Percentiles rank a stretch among this genome's conserved stretches.
Evolutionary conservation across 2,888 invertebrate genomes (phyloP).

Genomic region (Hirtodrosophila trivittata): DNA sequence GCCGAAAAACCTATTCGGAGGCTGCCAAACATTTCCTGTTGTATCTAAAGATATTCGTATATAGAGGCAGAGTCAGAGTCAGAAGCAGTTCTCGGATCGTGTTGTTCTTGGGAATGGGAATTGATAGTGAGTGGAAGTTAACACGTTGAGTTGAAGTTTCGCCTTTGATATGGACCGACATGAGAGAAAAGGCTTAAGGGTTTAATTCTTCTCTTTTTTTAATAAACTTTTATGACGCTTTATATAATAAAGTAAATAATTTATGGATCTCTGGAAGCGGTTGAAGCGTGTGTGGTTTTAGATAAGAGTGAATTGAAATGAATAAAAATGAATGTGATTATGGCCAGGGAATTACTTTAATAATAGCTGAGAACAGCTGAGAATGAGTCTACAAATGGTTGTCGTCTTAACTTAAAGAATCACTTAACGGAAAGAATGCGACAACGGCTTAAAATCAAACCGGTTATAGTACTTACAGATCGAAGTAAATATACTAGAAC

Average conservation of each 20-base stretch:
- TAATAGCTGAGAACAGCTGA: conserved; percentile 36
- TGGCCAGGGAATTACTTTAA: conserved; percentile 40
- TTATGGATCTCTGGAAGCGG: conserved; percentile 54
- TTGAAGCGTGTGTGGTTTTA: conserved; percentile 19
- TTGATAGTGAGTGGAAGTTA: conserved; percentile 48
- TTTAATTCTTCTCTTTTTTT: conserved; percentile 6
- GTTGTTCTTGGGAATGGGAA: conserved; percentile 62
- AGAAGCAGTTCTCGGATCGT: conserved; percentile 8
- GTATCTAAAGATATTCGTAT: conserved; percentile 19
- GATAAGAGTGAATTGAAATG: conserved; percentile 35
- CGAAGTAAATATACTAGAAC: too few species aligned
- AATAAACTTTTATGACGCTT: background rate
- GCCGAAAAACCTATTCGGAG: conserved; percentile 55
- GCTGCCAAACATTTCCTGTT: conserved; percentile 72
- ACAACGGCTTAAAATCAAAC: conserved; percentile 1
- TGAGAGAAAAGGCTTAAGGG: conserved; percentile 8
- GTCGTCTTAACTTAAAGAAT: conserved; percentile 27
- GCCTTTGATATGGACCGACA: conserved; percentile 47
- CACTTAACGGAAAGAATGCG: conserved; percentile 21
- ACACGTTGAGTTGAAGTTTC: conserved; percentile 38
- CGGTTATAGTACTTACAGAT: conserved; percentile 8
- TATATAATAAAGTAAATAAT: conserved; percentile 59
- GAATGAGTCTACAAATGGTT: conserved; percentile 32
- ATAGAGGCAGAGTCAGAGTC: conserved; percentile 7
- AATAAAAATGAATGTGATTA: conserved; percentile 41